A percentile compares a stretch with the other conserved stretches of the same genome.
Conservation (phyloP, 1,140 invertebrate species). For the Leptinotarsa defecta region DNA sequence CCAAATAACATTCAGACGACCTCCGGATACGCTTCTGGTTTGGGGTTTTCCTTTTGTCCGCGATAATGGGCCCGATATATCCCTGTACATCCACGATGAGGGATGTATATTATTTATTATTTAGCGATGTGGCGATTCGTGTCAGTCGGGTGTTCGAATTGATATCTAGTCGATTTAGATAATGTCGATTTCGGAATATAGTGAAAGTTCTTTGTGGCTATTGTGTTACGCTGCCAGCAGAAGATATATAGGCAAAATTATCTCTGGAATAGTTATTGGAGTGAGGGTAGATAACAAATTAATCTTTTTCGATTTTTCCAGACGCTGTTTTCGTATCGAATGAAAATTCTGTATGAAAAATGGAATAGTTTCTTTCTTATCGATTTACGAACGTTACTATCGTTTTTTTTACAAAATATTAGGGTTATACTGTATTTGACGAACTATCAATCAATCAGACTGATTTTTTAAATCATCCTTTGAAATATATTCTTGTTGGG, state of each 20-base stretch:
- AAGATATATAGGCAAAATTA: background rate
- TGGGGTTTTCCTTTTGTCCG: background rate
- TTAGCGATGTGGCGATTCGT: background rate
- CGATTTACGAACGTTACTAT: too few species aligned
- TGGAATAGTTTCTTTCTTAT: too few species aligned
- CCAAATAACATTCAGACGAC: too few species aligned
- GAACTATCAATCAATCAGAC: too few species aligned
- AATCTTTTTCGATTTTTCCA: background rate
- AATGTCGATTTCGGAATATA: background rate
- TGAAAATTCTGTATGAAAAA: too few species aligned
- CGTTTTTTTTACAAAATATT: too few species aligned
- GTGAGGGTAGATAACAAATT: background rate
- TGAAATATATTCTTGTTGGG: too few species aligned
- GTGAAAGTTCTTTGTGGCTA: background rate
- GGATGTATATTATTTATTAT: background rate
- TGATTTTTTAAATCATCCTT: too few species aligned
- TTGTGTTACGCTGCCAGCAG: background rate
- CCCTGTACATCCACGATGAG: background rate
- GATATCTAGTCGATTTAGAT: slow-evolving; percentile 5
- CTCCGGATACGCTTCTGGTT: background rate
- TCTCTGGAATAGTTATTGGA: background rate
- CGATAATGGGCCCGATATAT: background rate
- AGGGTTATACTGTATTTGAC: too few species aligned
- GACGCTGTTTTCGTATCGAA: too few species aligned
- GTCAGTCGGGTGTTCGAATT: slow-evolving; percentile 1